A percentile compares a stretch with the other conserved stretches of the same genome.
Conservation (phyloP, 2,113 vertebrate species). For the Rhinolophus sinicus region DNA sequence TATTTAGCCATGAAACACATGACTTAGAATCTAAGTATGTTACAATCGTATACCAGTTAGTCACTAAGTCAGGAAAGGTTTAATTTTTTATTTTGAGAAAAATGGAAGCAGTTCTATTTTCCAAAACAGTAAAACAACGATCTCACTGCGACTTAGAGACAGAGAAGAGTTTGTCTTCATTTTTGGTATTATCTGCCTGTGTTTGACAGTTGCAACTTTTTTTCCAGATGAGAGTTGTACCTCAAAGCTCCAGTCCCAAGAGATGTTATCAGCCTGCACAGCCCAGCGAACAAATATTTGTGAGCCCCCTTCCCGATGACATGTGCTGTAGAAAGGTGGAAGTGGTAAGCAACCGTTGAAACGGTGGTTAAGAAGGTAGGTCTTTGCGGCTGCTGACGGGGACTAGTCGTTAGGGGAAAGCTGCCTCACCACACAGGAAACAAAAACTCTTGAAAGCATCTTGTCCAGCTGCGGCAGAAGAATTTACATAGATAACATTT, state of each 20-base stretch:
- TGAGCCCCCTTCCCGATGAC: constrained; percentile 70
- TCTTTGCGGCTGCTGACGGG: constrained; percentile 93
- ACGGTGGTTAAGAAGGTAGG: constrained; percentile 92
- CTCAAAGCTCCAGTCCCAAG: constrained; percentile 84
- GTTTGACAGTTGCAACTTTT: constrained; percentile 72
- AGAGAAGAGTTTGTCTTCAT: not conserved
- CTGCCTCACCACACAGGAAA: constrained; percentile 89
- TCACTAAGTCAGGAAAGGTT: not conserved
- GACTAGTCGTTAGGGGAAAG: constrained; percentile 93
- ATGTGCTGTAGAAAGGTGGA: constrained; percentile 87
- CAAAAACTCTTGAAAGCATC: constrained; percentile 86
- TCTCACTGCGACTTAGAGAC: not conserved
- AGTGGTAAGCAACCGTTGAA: constrained; percentile 96
- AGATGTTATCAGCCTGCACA: constrained; percentile 87
- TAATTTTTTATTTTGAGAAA: not conserved
- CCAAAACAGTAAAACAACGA: not conserved
- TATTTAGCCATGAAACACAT: not conserved
- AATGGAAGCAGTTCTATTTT: not conserved
- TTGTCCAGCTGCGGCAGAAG: constrained; percentile 87
- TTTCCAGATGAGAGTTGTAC: constrained; percentile 61
- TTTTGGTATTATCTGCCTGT: constrained; percentile 20
- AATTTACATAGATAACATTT: constrained; percentile 80
- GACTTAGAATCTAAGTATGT: not conserved
- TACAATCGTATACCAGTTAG: not conserved
- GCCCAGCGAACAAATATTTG: constrained; percentile 81